Percentiles rank a stretch among this genome's conserved stretches.
Conservation (phyloP, 2,113 vertebrate genomes). For the Aegithalos caudatus region DNA sequence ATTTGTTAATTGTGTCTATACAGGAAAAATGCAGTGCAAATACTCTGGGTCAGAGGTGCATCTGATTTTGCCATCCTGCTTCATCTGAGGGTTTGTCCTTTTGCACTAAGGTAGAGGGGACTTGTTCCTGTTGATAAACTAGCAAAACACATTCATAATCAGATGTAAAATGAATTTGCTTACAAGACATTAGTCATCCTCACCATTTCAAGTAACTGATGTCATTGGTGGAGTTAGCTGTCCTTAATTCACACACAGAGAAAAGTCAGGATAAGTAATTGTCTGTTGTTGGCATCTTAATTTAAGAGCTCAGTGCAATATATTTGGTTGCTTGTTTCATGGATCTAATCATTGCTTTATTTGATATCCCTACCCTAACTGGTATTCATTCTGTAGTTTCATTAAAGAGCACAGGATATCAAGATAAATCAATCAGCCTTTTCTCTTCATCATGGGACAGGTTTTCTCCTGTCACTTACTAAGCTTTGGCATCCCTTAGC, state of each 20-base stretch:
- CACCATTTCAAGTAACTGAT: not conserved
- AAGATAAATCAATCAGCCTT: conserved; percentile 10
- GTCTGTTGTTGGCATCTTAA: conserved; percentile 20
- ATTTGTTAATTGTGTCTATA: not conserved
- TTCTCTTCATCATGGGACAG: not conserved
- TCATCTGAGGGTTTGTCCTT: not conserved
- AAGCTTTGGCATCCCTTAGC: not conserved
- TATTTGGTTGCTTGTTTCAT: conserved; percentile 25
- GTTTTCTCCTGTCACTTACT: not conserved
- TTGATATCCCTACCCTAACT: conserved; percentile 13
- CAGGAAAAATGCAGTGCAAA: not conserved
- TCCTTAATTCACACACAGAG: conserved; percentile 21
- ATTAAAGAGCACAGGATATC: conserved; percentile 12
- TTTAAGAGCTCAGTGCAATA: conserved; percentile 22
- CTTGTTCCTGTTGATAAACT: not conserved
- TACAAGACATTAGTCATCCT: not conserved
- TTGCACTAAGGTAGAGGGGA: not conserved
- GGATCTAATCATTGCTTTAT: conserved; percentile 46
- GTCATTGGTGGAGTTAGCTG: not conserved
- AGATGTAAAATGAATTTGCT: not conserved
- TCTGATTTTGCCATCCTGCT: not conserved
- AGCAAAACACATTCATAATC: not conserved
- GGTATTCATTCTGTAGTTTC: conserved; percentile 3
- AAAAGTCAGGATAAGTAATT: conserved; percentile 48
- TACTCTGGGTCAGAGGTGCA: not conserved